Percentiles rank a stretch among this genome's conserved stretches.
Evolutionary conservation across 2,888 invertebrate species (phyloP).

Genomic region (Dryobotodes eremita): DNA sequence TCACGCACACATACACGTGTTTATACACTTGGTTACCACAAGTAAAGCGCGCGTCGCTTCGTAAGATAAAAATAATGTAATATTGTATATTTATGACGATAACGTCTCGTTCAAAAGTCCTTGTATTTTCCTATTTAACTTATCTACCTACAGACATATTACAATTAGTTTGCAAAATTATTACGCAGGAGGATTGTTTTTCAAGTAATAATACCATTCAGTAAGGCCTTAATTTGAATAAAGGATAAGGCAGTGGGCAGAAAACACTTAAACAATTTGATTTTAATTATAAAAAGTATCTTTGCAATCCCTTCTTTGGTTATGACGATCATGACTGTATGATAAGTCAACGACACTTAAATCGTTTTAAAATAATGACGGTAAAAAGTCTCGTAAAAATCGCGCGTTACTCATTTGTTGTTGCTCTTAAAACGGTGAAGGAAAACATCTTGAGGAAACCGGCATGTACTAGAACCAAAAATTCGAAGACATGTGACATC

Average conservation of each 20-base stretch:
- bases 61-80: no score
- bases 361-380: constrained; percentile 56
- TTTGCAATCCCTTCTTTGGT: constrained; percentile 52
- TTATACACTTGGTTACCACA: no score
- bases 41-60: no score
- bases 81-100: constrained; percentile 39
- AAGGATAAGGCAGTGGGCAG: constrained; percentile 60
- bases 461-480: background rate
- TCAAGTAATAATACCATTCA: constrained; percentile 31
- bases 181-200: constrained; percentile 47
- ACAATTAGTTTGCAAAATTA: constrained; percentile 51
- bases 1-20: no score
- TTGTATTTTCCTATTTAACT: constrained; percentile 40
- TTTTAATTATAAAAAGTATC: constrained; percentile 56
- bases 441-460: background rate
- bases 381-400: constrained; percentile 47
- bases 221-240: constrained; percentile 52
- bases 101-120: constrained; percentile 35
- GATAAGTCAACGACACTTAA: constrained; percentile 56
- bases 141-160: constrained; percentile 48
- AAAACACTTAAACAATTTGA: constrained; percentile 49
- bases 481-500: background rate
- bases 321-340: constrained; percentile 39
- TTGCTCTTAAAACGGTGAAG: background rate
- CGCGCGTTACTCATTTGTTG: constrained; percentile 51